Evolutionary conservation across 2,113 vertebrate genomes (phyloP).

Genomic region (Eurypyga helias): DNA sequence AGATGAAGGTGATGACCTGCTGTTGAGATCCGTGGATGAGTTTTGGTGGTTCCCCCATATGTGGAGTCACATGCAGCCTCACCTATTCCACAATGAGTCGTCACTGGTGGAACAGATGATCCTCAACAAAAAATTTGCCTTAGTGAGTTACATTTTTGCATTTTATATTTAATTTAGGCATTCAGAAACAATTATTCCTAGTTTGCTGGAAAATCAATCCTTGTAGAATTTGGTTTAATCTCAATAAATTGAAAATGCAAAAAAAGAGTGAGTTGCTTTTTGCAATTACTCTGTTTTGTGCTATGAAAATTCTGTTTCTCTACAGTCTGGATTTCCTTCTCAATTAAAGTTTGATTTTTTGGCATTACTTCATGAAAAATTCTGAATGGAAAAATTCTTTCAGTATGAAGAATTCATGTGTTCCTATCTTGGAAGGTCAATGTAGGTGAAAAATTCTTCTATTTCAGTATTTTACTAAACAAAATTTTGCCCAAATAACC

Average conservation of each 20-base stretch:
- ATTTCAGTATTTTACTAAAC: background rate
- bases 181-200: background rate
- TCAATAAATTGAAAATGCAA: background rate
- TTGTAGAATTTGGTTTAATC: background rate
- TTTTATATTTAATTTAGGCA: background rate
- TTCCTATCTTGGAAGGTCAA: background rate
- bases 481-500: background rate
- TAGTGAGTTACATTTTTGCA: constrained; percentile 81
- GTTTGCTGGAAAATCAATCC: background rate
- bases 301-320: background rate
- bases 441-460: background rate
- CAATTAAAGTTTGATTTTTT: background rate
- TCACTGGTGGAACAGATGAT: constrained; percentile 97
- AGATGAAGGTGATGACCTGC: constrained; percentile 90
- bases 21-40: constrained; percentile 90
- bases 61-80: constrained; percentile 99
- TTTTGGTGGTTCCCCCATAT: constrained; percentile 99
- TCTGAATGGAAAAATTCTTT: background rate
- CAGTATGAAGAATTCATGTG: background rate
- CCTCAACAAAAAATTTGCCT: constrained; percentile 97
- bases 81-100: constrained; percentile 96
- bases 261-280: background rate
- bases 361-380: background rate
- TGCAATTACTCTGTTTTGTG: background rate
- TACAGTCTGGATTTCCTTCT: background rate